phyloP scores from a whole-genome alignment of 2,113 vertebrate species.

The Podiceps cristatus region DNA sequence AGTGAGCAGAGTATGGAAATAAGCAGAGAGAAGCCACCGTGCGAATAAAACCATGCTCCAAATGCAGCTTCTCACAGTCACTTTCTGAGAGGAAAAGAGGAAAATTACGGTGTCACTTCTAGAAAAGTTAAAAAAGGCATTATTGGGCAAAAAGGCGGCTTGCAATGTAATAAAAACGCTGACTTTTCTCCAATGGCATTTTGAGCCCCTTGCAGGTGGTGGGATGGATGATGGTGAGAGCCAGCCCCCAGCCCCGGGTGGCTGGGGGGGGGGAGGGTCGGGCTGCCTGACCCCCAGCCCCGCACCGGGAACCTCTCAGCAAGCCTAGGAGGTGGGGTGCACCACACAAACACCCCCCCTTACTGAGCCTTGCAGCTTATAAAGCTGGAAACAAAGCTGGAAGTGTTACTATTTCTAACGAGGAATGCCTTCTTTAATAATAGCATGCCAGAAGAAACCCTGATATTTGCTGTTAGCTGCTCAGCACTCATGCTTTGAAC shows the following conservation, averaged over 20 bases:
- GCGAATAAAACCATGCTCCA: accelerated
- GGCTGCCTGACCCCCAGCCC: not conserved
- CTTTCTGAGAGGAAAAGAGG: conserved; percentile 4
- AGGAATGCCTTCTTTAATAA: conserved; percentile 52
- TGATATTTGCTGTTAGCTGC: conserved; percentile 64
- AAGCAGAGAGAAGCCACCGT: not conserved
- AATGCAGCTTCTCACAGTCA: not conserved
- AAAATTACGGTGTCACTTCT: not conserved
- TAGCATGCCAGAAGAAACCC: conserved; percentile 20
- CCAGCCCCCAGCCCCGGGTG: accelerated
- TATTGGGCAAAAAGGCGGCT: not conserved
- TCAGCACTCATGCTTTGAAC: conserved; percentile 36
- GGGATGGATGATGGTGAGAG: not conserved
- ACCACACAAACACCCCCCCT: too few species aligned
- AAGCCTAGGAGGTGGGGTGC: not conserved
- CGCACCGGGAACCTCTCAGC: not conserved
- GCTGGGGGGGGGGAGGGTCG: not conserved
- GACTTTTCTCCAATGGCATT: not conserved
- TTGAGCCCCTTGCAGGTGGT: not conserved
- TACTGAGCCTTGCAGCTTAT: not conserved
- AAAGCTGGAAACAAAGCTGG: not conserved
- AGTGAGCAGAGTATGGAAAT: not conserved
- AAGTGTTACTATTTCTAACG: conserved; percentile 37
- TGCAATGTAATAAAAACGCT: not conserved
- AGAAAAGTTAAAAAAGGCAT: not conserved